These are phyloP conservation scores for Tauraco hartlaubi DNA, from an alignment of 2,797 vertebrate species.

Conservation along the genomic window DNA sequence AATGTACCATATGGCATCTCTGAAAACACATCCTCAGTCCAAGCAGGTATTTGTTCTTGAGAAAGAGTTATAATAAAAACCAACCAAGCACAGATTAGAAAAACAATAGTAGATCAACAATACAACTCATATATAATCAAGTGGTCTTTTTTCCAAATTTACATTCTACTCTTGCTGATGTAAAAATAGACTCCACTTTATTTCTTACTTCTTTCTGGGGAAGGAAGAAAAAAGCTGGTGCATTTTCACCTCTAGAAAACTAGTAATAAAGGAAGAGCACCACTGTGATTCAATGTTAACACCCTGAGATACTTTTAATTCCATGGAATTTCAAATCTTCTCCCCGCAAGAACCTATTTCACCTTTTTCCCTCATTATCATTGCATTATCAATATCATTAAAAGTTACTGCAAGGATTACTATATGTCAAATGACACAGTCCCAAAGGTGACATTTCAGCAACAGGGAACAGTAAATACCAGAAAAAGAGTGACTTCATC, in stretches of 20 bases:
- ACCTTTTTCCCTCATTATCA: neutral
- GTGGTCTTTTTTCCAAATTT: neutral
- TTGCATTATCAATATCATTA: neutral
- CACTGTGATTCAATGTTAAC: neutral
- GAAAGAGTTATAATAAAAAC: neutral
- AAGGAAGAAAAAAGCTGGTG: neutral
- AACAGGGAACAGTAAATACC: neutral
- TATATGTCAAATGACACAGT: neutral
- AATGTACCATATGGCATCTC: neutral
- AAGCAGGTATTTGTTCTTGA: neutral
- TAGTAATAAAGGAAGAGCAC: neutral
- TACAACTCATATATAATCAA: neutral
- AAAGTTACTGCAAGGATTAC: neutral
- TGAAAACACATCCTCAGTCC: neutral
- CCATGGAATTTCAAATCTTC: neutral
- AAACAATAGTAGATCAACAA: neutral
- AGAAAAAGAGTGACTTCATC: neutral
- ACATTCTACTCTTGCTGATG: neutral
- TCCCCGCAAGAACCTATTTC: neutral
- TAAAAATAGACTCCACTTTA: neutral
- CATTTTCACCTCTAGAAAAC: neutral
- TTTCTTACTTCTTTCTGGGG: neutral
- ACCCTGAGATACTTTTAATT: neutral
- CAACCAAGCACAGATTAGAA: neutral
- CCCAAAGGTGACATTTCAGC: conserved; percentile 19